Evolutionary conservation across 2,113 vertebrate species (phyloP).

Genomic region (Rhinopomastus cyanomelas): DNA sequence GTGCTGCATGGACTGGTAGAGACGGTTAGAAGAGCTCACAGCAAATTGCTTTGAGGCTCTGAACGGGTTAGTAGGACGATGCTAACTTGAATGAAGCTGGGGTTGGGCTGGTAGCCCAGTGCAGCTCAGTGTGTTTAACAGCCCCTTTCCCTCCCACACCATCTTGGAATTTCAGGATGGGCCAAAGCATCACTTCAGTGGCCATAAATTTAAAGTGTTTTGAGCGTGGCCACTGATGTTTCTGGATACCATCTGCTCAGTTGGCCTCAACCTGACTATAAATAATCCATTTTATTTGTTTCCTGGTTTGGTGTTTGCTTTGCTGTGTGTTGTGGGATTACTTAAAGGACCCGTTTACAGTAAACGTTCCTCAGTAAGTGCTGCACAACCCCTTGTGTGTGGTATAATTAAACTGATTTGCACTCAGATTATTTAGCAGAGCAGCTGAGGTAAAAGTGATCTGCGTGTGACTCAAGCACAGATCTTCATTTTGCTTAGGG

Average conservation of each 20-base stretch:
- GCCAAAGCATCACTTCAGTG: not conserved
- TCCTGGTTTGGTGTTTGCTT: conserved; percentile 26
- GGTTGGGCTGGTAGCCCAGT: not conserved
- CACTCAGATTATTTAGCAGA: not conserved
- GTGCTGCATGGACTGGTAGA: not conserved
- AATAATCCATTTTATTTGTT: conserved; percentile 24
- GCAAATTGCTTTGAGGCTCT: not conserved
- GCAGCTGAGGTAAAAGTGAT: not conserved
- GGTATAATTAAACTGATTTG: not conserved
- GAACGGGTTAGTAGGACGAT: not conserved
- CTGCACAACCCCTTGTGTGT: not conserved
- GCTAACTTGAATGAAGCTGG: not conserved
- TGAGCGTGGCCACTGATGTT: not conserved
- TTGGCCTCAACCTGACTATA: not conserved
- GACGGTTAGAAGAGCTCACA: not conserved
- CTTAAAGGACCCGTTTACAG: not conserved
- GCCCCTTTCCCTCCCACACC: not conserved
- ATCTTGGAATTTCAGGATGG: not conserved
- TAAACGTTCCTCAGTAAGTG: not conserved
- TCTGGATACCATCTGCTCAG: conserved; percentile 26
- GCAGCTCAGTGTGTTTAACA: not conserved
- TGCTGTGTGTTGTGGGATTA: not conserved
- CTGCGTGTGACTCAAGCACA: not conserved
- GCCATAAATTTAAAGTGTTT: not conserved
- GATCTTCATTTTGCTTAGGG: not conserved